phyloP scores from a whole-genome alignment of 2,113 vertebrate species.

The Pituophis catenifer region DNA sequence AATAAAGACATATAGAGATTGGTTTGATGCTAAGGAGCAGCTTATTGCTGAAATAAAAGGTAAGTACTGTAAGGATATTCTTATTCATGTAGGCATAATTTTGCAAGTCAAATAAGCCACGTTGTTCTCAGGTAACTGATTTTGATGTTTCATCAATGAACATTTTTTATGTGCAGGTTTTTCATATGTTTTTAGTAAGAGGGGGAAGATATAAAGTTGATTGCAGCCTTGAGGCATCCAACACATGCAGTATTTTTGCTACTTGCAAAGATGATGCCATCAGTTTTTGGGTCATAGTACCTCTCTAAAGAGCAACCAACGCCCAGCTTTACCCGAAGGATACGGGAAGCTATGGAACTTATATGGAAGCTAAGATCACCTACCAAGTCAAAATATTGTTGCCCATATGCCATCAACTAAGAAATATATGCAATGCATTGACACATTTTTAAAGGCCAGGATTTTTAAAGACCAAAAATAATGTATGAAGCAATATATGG shows the following conservation, averaged over 20 bases:
- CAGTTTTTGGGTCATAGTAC: not conserved
- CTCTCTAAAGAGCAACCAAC: not conserved
- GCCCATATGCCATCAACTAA: not conserved
- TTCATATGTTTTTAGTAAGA: not conserved
- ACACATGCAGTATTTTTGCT: not conserved
- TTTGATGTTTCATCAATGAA: not conserved
- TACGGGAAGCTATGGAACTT: not conserved
- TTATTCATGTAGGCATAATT: not conserved
- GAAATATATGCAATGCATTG: not conserved
- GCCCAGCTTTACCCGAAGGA: not conserved
- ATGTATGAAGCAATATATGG: not conserved
- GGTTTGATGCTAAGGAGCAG: conserved; percentile 65
- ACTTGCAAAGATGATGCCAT: not conserved
- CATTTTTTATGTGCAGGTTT: not conserved
- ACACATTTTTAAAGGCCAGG: not conserved
- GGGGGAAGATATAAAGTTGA: not conserved
- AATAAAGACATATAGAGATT: conserved; percentile 63
- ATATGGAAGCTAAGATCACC: not conserved
- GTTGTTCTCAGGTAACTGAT: not conserved
- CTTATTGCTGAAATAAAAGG: conserved; percentile 72
- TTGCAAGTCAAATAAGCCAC: not conserved
- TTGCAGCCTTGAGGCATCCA: not conserved
- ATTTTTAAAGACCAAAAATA: not conserved
- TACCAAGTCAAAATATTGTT: not conserved
- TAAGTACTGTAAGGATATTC: conserved; percentile 62